These are phyloP conservation scores for Crotalus tigris DNA, from an alignment of 2,113 vertebrate species.

Conservation along the genomic window DNA sequence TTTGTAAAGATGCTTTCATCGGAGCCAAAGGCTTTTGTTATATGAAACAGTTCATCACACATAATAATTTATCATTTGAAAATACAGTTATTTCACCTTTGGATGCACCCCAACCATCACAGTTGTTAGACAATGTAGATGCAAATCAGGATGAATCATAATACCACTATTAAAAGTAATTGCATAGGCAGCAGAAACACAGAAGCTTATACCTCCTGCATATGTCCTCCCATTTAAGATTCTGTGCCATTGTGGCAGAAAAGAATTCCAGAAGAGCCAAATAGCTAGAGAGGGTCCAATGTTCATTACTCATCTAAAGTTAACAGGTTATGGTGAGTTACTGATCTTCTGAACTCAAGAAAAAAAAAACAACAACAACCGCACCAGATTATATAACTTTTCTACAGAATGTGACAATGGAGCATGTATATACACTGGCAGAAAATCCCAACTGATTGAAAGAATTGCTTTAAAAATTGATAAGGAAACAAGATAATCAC, in stretches of 20 bases:
- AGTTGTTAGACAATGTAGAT: neutral
- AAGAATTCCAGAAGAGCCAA: neutral
- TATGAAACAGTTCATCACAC: neutral
- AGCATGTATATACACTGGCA: neutral
- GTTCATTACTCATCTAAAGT: neutral
- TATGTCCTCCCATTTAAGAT: neutral
- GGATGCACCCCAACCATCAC: neutral
- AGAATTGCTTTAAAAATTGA: neutral
- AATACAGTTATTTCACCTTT: neutral
- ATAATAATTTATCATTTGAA: neutral
- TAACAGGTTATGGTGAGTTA: neutral
- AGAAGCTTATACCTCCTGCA: neutral
- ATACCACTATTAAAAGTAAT: neutral
- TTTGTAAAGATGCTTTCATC: neutral
- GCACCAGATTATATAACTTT: neutral
- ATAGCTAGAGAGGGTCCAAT: neutral
- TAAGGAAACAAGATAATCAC: neutral
- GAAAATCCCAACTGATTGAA: neutral
- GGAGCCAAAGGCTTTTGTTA: neutral
- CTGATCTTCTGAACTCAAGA: neutral
- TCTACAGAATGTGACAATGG: neutral
- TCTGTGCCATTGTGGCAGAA: neutral
- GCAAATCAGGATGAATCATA: neutral
- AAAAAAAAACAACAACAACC: neutral
- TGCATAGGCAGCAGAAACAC: neutral